phyloP scores from a whole-genome alignment of 2,888 invertebrate species.

The Drosophila colorata region DNA sequence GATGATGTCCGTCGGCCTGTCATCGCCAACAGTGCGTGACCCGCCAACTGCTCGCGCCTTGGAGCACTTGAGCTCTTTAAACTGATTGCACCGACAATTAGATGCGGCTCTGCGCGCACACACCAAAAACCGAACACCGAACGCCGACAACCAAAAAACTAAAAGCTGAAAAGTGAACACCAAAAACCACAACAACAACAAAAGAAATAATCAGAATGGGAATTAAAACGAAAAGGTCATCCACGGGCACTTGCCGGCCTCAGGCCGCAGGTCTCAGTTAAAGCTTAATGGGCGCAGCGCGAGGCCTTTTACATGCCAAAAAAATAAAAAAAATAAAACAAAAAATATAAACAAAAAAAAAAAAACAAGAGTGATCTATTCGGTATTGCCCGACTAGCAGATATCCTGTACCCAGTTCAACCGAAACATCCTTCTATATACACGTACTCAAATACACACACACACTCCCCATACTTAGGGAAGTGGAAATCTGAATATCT shows the following conservation, averaged over 20 bases:
- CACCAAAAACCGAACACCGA: no score
- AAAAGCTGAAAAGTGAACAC: background rate
- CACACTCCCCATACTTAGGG: no score
- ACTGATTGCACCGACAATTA: conserved; percentile 66
- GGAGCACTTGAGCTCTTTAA: conserved; percentile 47
- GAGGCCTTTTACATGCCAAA: conserved; percentile 64
- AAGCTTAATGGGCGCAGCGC: conserved; percentile 75
- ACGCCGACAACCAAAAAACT: no score
- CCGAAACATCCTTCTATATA: no score
- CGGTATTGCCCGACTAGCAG: background rate
- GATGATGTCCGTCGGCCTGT: conserved; percentile 63
- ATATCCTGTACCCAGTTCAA: background rate
- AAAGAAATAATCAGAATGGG: conserved; percentile 60
- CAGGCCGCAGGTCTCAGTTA: conserved; percentile 40
- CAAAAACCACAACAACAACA: conserved; percentile 23
- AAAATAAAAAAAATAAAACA: conserved; percentile 21
- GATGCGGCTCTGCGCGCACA: conserved; percentile 60
- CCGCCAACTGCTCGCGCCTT: conserved; percentile 9
- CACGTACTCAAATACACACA: no score
- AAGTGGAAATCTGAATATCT: no score
- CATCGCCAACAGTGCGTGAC: conserved; percentile 66
- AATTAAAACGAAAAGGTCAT: conserved; percentile 76
- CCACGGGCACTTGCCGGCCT: conserved; percentile 67
- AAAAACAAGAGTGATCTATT: conserved; percentile 9
- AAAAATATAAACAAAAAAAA: conserved; percentile 21